Base-by-base conservation (phyloP, 1,140 invertebrate genomes). In the Thereuonema tuberculata region DNA sequence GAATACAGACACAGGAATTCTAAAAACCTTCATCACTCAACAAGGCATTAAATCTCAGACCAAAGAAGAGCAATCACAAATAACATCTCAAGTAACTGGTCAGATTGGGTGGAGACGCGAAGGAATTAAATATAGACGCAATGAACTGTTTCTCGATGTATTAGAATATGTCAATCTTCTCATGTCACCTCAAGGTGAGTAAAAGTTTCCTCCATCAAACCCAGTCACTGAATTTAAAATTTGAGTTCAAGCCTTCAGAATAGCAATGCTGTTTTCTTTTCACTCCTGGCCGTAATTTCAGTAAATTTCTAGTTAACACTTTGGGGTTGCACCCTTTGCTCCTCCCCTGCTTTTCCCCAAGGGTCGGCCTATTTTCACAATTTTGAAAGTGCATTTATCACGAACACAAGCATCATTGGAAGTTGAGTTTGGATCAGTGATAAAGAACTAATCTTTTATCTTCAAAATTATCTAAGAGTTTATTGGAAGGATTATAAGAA, bases 21-120 rank as follows among this genome's bases (percentile, higher is more conserved):
- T 99, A 65, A 99, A 99, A 73, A 98, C 95, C 1, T 99, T 98
- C 68, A 99, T 99, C 63, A 99, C 95, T 60, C 97, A 99, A 73
- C 94, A 98, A 76, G 96, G 97, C 61, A 92, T 99, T 23, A 98
- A 98, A 76, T 97, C 95, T 60, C 86, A 95, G 66, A 97, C 91
- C 14, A 99, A 99, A 75, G 97, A 99, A 71, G 97, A 99, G 76
- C 97, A 99, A 74, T 89, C 93, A 59, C 95, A 99, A 76, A 99
- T 99, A 65, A 99, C 97, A 23, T 98, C 94, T 43, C 97, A 99
- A 78, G 92, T 98, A 2, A 98, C 95, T 5, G 95, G 95, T 0
- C 95, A 98, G 76, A 99, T 99, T 67, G 96, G 97, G n/a, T 99
- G 97, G 97, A 80, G 97, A 65, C 80, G 96, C 46, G 97, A 99